Percentiles rank a stretch among this genome's conserved stretches.
phyloP scores from a whole-genome alignment of 2,888 invertebrate genomes.

The Orchesella flavescens region DNA sequence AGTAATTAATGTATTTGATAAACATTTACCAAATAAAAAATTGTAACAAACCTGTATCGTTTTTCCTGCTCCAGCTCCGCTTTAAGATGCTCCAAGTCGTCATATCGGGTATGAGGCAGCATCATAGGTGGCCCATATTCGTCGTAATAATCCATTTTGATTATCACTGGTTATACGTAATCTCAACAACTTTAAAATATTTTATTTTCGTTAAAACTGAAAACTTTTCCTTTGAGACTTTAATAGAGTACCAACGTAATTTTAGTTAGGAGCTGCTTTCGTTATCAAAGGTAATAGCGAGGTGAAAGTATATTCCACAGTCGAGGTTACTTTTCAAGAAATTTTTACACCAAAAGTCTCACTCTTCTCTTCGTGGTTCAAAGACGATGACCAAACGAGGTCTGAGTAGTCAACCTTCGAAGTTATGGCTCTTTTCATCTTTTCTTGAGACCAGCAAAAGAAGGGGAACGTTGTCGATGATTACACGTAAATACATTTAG shows the following conservation, averaged over 20 bases:
- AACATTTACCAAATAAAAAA: neutral
- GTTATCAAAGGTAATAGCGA: too few relatives aligned
- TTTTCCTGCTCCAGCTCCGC: slow-evolving; percentile 71
- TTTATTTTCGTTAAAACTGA: neutral
- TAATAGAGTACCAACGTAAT: too few relatives aligned
- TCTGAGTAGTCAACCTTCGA: slow-evolving; percentile 55
- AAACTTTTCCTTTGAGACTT: too few relatives aligned
- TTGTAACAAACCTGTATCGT: slow-evolving; percentile 67
- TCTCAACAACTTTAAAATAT: neutral
- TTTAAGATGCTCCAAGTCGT: slow-evolving; percentile 71
- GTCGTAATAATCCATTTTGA: slow-evolving; percentile 37
- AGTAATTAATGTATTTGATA: too few relatives aligned
- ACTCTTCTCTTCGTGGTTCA: neutral
- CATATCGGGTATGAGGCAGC: slow-evolving; percentile 62
- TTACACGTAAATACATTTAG: neutral
- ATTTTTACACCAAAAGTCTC: too few relatives aligned
- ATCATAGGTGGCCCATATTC: slow-evolving; percentile 50
- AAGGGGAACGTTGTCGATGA: neutral
- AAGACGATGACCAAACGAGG: slow-evolving; percentile 59
- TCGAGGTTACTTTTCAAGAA: too few relatives aligned
- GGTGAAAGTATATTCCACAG: too few relatives aligned
- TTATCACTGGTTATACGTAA: neutral
- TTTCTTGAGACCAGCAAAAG: neutral
- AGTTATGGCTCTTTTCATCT: slow-evolving; percentile 37
- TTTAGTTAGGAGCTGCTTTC: too few relatives aligned